phyloP scores from a whole-genome alignment of 2,113 vertebrate species.

The Tetrao urogallus region DNA sequence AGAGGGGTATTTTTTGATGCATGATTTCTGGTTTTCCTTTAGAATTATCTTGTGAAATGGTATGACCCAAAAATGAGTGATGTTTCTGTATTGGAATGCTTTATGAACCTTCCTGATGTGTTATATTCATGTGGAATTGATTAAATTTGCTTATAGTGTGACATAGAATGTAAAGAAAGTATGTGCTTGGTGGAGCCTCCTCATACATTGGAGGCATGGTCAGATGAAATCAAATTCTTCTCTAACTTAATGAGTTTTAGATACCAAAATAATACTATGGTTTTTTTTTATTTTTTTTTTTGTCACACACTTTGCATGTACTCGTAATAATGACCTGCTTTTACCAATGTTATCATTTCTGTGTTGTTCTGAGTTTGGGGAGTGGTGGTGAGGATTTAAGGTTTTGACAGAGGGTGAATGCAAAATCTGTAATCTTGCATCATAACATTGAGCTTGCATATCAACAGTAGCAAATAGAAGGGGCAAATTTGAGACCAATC shows the following conservation, averaged over 20 bases:
- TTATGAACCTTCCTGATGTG: fast-evolving
- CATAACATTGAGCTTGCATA: neutral
- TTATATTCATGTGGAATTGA: neutral
- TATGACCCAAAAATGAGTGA: neutral
- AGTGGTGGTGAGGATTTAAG: neutral
- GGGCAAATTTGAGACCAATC: neutral
- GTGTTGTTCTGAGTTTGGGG: neutral
- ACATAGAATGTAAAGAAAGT: neutral
- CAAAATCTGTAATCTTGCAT: neutral
- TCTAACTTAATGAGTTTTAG: neutral
- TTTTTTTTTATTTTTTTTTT: neutral
- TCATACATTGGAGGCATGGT: neutral
- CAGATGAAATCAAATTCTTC: neutral
- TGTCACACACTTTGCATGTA: neutral
- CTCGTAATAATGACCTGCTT: neutral
- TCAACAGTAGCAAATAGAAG: neutral
- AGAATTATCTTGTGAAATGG: neutral
- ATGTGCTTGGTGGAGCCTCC: neutral
- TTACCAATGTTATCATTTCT: neutral
- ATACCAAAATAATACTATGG: neutral
- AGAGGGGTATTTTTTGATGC: constrained; percentile 3
- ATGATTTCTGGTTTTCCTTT: neutral
- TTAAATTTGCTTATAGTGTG: neutral
- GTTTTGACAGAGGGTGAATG: neutral
- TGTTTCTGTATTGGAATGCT: neutral